Conservation (phyloP, 2,888 invertebrate species). For the Euzophera pinguis region DNA sequence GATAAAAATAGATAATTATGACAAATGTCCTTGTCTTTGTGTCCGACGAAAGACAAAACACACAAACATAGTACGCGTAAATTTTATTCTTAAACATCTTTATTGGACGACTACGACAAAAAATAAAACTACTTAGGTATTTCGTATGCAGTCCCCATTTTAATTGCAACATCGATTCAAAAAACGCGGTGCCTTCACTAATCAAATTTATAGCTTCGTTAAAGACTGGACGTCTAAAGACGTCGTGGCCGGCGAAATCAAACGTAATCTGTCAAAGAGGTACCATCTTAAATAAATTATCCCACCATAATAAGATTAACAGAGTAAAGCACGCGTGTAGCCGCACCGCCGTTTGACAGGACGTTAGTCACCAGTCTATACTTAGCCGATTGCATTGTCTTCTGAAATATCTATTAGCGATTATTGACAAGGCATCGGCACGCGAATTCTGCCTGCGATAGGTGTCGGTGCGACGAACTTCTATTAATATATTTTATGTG, state of each 20-base stretch:
- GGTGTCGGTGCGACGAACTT: constrained; percentile 78
- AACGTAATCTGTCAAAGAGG: constrained; percentile 62
- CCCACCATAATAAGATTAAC: constrained; percentile 75
- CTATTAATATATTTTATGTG: constrained; percentile 75
- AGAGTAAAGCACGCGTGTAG: constrained; percentile 35
- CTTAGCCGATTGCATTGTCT: constrained; percentile 78
- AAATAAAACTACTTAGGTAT: background rate
- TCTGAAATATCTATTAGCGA: constrained; percentile 80
- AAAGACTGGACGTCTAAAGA: constrained; percentile 24
- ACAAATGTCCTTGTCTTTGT: background rate
- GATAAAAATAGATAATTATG: constrained; percentile 48
- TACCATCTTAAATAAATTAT: constrained; percentile 71
- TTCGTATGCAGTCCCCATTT: background rate
- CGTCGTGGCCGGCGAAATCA: constrained; percentile 40
- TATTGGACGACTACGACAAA: background rate
- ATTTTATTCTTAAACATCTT: background rate
- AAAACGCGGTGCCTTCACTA: constrained; percentile 18
- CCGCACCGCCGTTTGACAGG: constrained; percentile 44
- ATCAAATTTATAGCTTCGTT: constrained; percentile 25
- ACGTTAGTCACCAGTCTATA: constrained; percentile 74
- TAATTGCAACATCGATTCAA: constrained; percentile 12
- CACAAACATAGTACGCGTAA: background rate
- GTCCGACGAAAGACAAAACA: background rate
- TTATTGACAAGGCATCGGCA: constrained; percentile 80
- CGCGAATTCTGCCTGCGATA: constrained; percentile 69